phyloP scores from a whole-genome alignment of 2,888 invertebrate species.

The Coelinius sp. region DNA sequence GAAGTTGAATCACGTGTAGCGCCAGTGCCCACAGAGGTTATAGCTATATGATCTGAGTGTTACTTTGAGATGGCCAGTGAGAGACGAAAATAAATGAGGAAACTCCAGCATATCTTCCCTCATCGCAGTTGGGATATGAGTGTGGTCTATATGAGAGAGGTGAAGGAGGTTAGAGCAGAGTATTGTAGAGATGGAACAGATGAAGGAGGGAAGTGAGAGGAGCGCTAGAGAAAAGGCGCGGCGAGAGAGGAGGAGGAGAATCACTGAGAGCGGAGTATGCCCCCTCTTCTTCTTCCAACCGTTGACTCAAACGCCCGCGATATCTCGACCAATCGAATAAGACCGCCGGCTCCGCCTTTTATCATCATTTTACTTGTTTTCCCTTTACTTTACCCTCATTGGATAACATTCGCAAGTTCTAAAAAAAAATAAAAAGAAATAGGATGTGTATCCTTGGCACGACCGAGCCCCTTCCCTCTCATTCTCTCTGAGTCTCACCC shows the following conservation, averaged over 20 bases:
- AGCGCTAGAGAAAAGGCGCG: conserved; percentile 28
- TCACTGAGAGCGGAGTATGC: conserved; percentile 38
- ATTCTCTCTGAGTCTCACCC: conserved; percentile 35
- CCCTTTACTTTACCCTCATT: conserved; percentile 70
- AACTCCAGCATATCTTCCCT: conserved; percentile 36
- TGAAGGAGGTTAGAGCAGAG: conserved; percentile 46
- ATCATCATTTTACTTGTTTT: conserved; percentile 72
- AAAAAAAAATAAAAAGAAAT: conserved; percentile 37
- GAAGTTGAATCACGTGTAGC: background rate
- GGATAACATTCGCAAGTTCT: conserved; percentile 66
- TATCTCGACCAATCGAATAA: conserved; percentile 71
- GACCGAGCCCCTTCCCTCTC: conserved; percentile 27
- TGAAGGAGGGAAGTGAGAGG: conserved; percentile 40
- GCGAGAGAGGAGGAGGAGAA: conserved; percentile 44
- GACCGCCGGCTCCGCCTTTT: conserved; percentile 71
- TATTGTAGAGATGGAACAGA: conserved; percentile 42
- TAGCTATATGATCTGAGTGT: background rate
- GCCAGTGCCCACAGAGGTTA: background rate
- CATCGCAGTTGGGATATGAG: conserved; percentile 59
- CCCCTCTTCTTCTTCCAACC: conserved; percentile 48
- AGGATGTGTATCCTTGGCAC: conserved; percentile 38
- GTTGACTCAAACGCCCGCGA: conserved; percentile 69
- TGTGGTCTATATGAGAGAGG: conserved; percentile 51
- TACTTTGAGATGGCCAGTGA: background rate
- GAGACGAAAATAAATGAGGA: background rate